Base-by-base conservation (phyloP, 35 echinoderm and acorn worm genomes). In the Amphiura filiformis region DNA sequence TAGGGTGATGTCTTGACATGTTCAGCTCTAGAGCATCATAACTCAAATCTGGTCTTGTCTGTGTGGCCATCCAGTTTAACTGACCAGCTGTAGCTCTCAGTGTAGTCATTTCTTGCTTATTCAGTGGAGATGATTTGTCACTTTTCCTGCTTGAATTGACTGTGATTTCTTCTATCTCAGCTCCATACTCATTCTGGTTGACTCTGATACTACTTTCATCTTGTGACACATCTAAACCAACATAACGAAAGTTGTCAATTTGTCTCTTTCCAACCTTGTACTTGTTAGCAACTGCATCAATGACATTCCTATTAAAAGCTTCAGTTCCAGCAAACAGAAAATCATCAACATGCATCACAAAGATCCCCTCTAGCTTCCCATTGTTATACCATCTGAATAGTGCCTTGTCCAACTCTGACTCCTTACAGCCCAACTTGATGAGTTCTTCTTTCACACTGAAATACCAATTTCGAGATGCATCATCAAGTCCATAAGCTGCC, bases 11-110 rank as follows among this genome's bases (percentile, higher is more conserved):
- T 36, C 75, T 79, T 31, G 84, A 79, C 37, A 91, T 82, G 76
- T 91, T 91, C 39, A 91, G 70, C 80, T 91, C 80, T 20, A 90
- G 65, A 32, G 88, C 88, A 90, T 83, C 88, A 84, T 57, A 83
- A 84, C 88, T 76, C 80, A 90, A 76, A 77, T 83, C 88, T 34
- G 88, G 88, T 0, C 31, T 18, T 3, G 88, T 90, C 38, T 90
- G 88, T 84, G 49, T 89, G 17, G 88, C 80, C 64, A 84, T 84
- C 88, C 88, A 89, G 41, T 83, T 90, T 33, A 90, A 61, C n/a
- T 90, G 88, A 38, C 80, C 80, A 37, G 88, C 88, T 13, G 64
- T 90, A 33, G 88, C 65, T 84, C 88, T 83, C 81, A 83, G 31
- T 30, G 22, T 76, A 31, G 57, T 34, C n/a, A 77, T 90, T 35